A percentile compares a stretch with the other conserved stretches of the same genome.
Evolutionary conservation across 2,113 vertebrate species (phyloP).

Genomic region (Melanocharis versteri): DNA sequence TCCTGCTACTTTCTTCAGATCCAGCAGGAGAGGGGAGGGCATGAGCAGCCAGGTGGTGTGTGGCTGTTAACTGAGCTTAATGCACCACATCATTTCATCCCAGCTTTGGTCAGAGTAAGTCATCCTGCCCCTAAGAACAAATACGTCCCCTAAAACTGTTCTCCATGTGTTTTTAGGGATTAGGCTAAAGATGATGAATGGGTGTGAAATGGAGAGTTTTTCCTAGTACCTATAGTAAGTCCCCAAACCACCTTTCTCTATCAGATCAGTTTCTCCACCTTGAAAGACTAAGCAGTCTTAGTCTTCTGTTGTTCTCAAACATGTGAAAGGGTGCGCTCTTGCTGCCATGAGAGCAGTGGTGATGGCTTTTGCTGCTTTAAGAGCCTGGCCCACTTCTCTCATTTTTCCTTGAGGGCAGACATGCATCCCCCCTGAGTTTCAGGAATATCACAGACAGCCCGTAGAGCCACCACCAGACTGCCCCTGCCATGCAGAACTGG

Average conservation of each 20-base stretch:
- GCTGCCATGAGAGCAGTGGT: background rate
- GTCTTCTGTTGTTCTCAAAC: too few relatives aligned
- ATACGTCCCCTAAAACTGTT: rapidly evolving
- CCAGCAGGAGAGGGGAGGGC: background rate
- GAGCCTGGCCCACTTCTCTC: background rate
- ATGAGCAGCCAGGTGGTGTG: background rate
- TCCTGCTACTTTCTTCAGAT: background rate
- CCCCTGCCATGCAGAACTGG: rapidly evolving
- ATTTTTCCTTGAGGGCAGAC: background rate
- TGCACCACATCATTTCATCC: background rate
- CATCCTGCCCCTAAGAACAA: background rate
- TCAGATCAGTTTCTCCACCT: background rate
- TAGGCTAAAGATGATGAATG: background rate
- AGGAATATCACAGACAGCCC: background rate
- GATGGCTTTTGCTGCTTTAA: background rate
- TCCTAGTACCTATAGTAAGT: background rate
- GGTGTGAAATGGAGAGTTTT: background rate
- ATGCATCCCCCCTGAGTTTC: background rate
- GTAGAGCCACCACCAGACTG: background rate
- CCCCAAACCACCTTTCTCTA: background rate
- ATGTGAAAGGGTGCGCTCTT: background rate
- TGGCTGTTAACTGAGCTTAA: background rate
- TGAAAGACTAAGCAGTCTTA: background rate
- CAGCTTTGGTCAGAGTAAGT: background rate
- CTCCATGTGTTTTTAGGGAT: background rate